phyloP scores from a whole-genome alignment of 2,888 invertebrate species.

The Hymenopus coronatus region DNA sequence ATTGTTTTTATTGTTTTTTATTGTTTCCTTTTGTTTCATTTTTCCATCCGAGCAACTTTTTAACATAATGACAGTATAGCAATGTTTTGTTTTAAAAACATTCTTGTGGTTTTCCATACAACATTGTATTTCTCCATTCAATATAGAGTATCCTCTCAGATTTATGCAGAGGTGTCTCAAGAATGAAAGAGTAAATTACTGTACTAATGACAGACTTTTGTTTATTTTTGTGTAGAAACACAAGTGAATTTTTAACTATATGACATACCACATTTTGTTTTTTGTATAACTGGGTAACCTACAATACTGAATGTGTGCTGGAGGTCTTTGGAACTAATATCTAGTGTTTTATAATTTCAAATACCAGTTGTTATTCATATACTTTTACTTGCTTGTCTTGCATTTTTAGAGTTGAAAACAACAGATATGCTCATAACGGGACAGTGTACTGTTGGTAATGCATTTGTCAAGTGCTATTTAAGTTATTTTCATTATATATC shows the following conservation, averaged over 20 bases:
- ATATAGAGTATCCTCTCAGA: neutral
- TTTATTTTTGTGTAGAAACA: neutral
- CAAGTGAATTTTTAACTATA: neutral
- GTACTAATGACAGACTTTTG: neutral
- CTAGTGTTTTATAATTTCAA: neutral
- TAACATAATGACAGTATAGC: neutral
- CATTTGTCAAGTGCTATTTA: neutral
- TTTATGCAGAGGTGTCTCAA: neutral
- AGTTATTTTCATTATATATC: neutral
- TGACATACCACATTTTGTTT: neutral
- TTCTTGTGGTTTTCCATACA: neutral
- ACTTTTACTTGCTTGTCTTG: constrained; percentile 5
- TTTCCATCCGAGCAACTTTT: neutral
- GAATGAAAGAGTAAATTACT: neutral
- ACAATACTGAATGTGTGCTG: neutral
- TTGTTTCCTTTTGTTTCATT: neutral
- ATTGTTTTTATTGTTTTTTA: neutral
- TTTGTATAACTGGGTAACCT: neutral
- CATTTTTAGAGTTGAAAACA: constrained; percentile 18
- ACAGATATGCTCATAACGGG: constrained; percentile 26
- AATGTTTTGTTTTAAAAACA: neutral
- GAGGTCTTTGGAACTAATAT: neutral
- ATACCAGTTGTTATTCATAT: neutral
- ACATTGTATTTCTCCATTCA: neutral
- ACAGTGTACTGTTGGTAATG: constrained; percentile 1